phyloP scores from a whole-genome alignment of 2,888 invertebrate genomes.

The Ennomos quercinarius region DNA sequence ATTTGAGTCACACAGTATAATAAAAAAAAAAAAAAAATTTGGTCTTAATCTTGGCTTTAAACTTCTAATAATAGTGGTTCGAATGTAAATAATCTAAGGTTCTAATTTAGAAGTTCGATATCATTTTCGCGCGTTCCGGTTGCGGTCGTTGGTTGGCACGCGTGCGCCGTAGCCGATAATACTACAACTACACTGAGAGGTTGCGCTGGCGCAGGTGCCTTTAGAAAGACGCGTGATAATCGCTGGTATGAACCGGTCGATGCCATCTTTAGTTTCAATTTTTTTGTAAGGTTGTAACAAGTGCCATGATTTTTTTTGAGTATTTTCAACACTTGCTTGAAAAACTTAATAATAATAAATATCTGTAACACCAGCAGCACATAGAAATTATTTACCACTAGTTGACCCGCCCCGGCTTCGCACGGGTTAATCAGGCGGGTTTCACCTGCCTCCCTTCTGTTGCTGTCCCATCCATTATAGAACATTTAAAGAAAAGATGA shows the following conservation, averaged over 20 bases:
- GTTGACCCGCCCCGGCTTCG: no score
- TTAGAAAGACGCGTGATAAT: conserved; percentile 51
- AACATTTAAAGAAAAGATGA: no score
- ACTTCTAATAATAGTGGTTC: conserved; percentile 7
- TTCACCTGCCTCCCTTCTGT: no score
- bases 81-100: conserved; percentile 31
- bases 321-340: conserved; percentile 7
- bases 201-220: conserved; percentile 59
- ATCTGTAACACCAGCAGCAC: no score
- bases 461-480: no score
- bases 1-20: no score
- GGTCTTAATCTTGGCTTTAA: not conserved
- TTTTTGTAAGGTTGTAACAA: conserved; percentile 31
- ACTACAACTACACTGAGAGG: conserved; percentile 60
- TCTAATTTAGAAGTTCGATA: conserved; percentile 60
- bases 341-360: conserved; percentile 24
- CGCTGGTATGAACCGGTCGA: conserved; percentile 60
- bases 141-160: conserved; percentile 59
- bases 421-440: no score
- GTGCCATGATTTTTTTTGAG: conserved; percentile 30
- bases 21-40: conserved; percentile 1
- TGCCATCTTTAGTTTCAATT: conserved; percentile 42
- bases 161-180: conserved; percentile 72
- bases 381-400: no score
- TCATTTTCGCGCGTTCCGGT: conserved; percentile 72